These are phyloP conservation scores for Tethea ocularis DNA, from an alignment of 2,888 invertebrate genomes.

Conservation along the genomic window DNA sequence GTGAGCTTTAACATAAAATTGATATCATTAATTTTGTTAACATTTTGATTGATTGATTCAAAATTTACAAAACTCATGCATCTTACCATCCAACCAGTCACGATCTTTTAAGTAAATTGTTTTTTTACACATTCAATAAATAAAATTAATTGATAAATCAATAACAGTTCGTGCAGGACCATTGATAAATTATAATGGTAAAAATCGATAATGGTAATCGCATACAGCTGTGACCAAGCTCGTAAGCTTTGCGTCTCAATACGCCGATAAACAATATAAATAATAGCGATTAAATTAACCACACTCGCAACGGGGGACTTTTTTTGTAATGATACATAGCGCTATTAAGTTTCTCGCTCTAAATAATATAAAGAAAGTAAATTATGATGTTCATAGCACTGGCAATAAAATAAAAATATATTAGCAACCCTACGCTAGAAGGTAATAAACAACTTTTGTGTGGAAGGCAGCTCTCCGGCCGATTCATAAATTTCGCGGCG, in stretches of 20 bases:
- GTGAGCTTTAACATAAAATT: slow-evolving; percentile 57
- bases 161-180: slow-evolving; percentile 8
- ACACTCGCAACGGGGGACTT: slow-evolving; percentile 63
- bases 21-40: slow-evolving; percentile 72
- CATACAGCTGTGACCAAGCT: background rate
- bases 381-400: slow-evolving; percentile 68
- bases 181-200: background rate
- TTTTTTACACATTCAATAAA: slow-evolving; percentile 32
- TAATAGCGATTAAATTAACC: slow-evolving; percentile 68
- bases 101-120: slow-evolving; percentile 43
- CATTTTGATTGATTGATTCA: slow-evolving; percentile 64
- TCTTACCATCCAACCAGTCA: slow-evolving; percentile 46
- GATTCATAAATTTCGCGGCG: slow-evolving; percentile 80
- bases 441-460: slow-evolving; percentile 80
- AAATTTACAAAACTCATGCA: slow-evolving; percentile 51
- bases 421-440: slow-evolving; percentile 69
- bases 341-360: slow-evolving; percentile 66
- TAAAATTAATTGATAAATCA: slow-evolving; percentile 28
- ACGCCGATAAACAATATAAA: slow-evolving; percentile 60
- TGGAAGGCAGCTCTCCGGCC: slow-evolving; percentile 76
- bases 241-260: slow-evolving; percentile 31
- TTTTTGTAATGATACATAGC: slow-evolving; percentile 65
- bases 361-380: slow-evolving; percentile 67
- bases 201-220: slow-evolving; percentile 1
- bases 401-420: slow-evolving; percentile 68